Conservation (phyloP, 2,888 invertebrate species). For the Tetranychus truncatus region DNA sequence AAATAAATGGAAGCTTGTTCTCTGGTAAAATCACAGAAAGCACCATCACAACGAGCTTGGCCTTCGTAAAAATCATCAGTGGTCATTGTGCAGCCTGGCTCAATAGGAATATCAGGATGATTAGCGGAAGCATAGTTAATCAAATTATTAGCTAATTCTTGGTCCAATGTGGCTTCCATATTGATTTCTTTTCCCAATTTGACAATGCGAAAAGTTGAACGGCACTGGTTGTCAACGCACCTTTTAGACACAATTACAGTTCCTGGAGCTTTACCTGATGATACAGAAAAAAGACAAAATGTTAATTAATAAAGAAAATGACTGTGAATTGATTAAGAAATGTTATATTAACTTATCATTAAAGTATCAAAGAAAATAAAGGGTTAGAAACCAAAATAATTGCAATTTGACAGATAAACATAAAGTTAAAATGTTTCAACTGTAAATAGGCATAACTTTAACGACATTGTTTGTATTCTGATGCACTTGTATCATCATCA, state of each 20-base stretch:
- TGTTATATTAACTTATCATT: background rate
- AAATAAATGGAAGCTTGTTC: slow-evolving; percentile 77
- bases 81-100: slow-evolving; percentile 82
- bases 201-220: slow-evolving; percentile 40
- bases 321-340: background rate
- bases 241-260: slow-evolving; percentile 83
- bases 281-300: too few species aligned
- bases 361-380: too few species aligned
- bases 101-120: slow-evolving; percentile 7
- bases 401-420: too few species aligned
- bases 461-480: too few species aligned
- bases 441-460: too few species aligned
- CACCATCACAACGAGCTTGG: slow-evolving; percentile 84
- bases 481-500: too few species aligned
- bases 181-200: slow-evolving; percentile 54
- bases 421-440: too few species aligned
- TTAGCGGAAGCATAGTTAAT: slow-evolving; percentile 6
- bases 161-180: slow-evolving; percentile 65
- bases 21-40: slow-evolving; percentile 81
- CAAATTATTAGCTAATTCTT: slow-evolving; percentile 51
- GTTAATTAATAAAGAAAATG: background rate
- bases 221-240: slow-evolving; percentile 67
- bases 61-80: slow-evolving; percentile 94
- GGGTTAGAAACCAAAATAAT: too few species aligned
- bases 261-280: slow-evolving; percentile 51